Evolutionary conservation across 2,113 vertebrate species (phyloP).

Genomic region (Turnix velox): DNA sequence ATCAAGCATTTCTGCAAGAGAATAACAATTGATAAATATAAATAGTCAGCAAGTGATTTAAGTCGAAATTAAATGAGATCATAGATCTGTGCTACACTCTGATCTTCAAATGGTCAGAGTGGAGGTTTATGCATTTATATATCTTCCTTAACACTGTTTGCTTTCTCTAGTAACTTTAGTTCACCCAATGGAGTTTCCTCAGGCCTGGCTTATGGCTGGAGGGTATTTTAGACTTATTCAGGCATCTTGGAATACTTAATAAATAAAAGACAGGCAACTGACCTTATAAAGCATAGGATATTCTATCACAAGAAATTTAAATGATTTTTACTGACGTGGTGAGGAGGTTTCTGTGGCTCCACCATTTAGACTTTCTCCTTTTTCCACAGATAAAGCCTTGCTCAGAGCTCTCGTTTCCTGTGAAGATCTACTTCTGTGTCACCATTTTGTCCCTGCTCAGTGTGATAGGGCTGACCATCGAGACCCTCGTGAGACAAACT

Average conservation of each 20-base stretch:
- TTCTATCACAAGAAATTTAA: not conserved
- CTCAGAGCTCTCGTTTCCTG: constrained; percentile 73
- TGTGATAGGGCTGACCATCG: constrained; percentile 75
- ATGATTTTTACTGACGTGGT: too few species aligned
- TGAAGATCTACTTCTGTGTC: constrained; percentile 80
- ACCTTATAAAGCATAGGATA: not conserved
- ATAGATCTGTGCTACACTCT: not conserved
- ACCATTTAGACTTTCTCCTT: fast-evolving
- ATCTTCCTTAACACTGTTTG: constrained; percentile 29
- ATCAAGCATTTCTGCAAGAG: not conserved
- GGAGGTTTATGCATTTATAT: not conserved
- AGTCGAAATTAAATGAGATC: not conserved
- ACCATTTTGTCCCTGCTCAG: constrained; percentile 75
- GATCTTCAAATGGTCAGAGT: not conserved
- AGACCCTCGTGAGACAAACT: constrained; percentile 70
- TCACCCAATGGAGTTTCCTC: constrained; percentile 26
- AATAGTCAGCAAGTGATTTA: not conserved
- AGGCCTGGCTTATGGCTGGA: not conserved
- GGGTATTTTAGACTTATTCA: constrained; percentile 7
- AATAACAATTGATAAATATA: not conserved
- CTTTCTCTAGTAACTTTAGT: constrained; percentile 24
- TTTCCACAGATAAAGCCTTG: constrained; percentile 77
- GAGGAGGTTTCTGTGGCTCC: not conserved
- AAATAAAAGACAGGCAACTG: constrained; percentile 21
- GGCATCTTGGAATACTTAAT: not conserved